Conservation (phyloP, 2,888 invertebrate species). For the Clistopyga incitator region DNA sequence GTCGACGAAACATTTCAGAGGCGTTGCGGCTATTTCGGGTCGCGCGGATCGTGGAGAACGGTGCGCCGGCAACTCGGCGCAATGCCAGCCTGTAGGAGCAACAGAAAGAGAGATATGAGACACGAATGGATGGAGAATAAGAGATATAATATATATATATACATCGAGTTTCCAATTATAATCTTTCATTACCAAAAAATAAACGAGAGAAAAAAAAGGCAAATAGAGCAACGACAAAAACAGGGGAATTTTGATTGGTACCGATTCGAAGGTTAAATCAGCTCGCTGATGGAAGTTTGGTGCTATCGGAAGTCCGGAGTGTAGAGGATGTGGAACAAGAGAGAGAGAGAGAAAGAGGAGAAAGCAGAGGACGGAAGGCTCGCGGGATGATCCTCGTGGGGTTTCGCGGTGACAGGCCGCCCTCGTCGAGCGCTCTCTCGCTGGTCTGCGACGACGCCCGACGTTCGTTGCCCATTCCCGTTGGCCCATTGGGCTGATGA, state of each 20-base stretch:
- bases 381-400: slow-evolving; percentile 66
- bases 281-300: slow-evolving; percentile 9
- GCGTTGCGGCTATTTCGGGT: slow-evolving; percentile 63
- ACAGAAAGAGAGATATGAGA: slow-evolving; percentile 8
- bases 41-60: slow-evolving; percentile 40
- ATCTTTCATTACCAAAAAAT: slow-evolving; percentile 2
- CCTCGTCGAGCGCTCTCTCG: slow-evolving; percentile 35
- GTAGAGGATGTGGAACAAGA: background rate
- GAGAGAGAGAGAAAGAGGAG: slow-evolving; percentile 11
- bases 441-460: slow-evolving; percentile 64
- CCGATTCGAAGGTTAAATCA: background rate
- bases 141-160: slow-evolving; percentile 12
- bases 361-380: slow-evolving; percentile 8
- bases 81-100: slow-evolving; percentile 48
- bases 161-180: slow-evolving; percentile 7
- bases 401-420: slow-evolving; percentile 66
- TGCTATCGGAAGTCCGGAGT: slow-evolving; percentile 11
- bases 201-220: background rate
- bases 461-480: slow-evolving; percentile 50
- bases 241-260: background rate
- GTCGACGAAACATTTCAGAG: slow-evolving; percentile 30
- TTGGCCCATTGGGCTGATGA: slow-evolving; percentile 53
- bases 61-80: slow-evolving; percentile 62
- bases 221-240: no score
- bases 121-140: slow-evolving; percentile 35